phyloP scores from a whole-genome alignment of 2,888 invertebrate species.

The Rugalucina vietnamica region DNA sequence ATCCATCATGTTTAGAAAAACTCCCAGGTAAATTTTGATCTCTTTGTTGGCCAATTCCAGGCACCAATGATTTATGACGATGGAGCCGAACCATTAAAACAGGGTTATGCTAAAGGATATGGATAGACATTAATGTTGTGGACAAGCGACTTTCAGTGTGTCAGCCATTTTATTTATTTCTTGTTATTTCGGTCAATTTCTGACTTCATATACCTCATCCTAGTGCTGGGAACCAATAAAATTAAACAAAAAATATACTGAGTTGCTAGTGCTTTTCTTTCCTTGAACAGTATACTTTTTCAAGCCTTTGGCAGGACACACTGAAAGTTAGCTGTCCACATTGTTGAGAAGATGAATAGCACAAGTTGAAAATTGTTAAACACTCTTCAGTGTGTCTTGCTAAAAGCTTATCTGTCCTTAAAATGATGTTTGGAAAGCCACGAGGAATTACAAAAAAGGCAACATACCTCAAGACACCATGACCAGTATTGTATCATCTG shows the following conservation, averaged over 20 bases:
- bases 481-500: too few relatives aligned
- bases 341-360: background rate
- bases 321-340: background rate
- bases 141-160: conserved; percentile 6
- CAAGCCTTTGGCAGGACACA: conserved; percentile 1
- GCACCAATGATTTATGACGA: background rate
- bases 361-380: background rate
- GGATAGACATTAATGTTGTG: background rate
- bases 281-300: too few relatives aligned
- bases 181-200: background rate
- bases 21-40: too few relatives aligned
- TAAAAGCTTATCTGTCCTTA: background rate
- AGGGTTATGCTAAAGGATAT: background rate
- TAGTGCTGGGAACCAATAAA: background rate
- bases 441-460: too few relatives aligned
- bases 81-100: background rate
- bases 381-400: conserved; percentile 1
- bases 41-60: too few relatives aligned
- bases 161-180: background rate
- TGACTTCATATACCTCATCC: conserved; percentile 4
- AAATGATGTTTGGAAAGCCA: background rate
- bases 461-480: too few relatives aligned
- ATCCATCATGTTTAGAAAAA: too few relatives aligned
- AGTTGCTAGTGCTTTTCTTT: too few relatives aligned
- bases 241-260: too few relatives aligned